A percentile compares a stretch with the other conserved stretches of the same genome.
These are phyloP conservation scores for Doryteuthis pealeii DNA, from an alignment of 1,140 invertebrate species.

Conservation along the genomic window DNA sequence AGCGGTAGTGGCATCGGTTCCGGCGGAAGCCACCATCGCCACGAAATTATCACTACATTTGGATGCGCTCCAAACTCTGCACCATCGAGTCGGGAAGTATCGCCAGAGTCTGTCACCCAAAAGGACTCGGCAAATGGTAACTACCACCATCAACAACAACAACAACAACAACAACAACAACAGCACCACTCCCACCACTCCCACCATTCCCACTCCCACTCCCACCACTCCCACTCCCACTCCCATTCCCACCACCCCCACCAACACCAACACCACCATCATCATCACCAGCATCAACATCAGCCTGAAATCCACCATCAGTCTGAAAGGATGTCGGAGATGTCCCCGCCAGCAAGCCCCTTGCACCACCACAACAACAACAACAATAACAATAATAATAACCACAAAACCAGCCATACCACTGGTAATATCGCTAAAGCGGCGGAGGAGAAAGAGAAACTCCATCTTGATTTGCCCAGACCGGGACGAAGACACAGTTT, in stretches of 20 bases:
- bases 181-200: too few relatives aligned
- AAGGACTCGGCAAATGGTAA: background rate
- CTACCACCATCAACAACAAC: background rate
- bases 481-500: background rate
- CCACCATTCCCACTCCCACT: too few relatives aligned
- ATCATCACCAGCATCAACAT: too few relatives aligned
- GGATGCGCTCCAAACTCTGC: background rate
- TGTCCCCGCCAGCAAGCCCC: background rate
- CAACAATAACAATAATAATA: background rate
- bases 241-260: too few relatives aligned
- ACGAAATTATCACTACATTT: conserved; percentile 2
- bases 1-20: too few relatives aligned
- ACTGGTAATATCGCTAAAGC: background rate
- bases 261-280: too few relatives aligned
- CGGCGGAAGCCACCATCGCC: background rate
- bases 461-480: background rate
- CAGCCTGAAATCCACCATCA: too few relatives aligned
- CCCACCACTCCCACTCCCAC: too few relatives aligned
- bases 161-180: too few relatives aligned
- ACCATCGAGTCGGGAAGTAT: background rate
- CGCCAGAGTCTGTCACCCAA: background rate
- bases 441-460: background rate
- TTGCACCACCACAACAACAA: background rate
- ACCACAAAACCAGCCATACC: background rate
- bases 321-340: background rate